phyloP scores from a whole-genome alignment of 2,888 invertebrate genomes.

The Camptogramma bilineatum region DNA sequence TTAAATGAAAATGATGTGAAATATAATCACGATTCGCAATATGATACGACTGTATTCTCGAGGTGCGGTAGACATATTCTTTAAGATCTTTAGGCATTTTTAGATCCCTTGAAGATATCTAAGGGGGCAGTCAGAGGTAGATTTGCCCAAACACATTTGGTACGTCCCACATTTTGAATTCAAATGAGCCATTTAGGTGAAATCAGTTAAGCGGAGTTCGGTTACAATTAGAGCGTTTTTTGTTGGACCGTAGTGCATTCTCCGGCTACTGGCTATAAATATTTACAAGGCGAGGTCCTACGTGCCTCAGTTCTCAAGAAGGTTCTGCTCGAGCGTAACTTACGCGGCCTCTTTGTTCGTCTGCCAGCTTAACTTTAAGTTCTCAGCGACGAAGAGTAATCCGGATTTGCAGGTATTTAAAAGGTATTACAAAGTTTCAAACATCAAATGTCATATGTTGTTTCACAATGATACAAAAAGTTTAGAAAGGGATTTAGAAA shows the following conservation, averaged over 20 bases:
- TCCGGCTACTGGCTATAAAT: constrained; percentile 53
- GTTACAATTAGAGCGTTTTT: constrained; percentile 23
- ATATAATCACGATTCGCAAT: too few species aligned
- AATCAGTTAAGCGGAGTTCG: constrained; percentile 4
- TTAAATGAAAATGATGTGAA: constrained; percentile 5
- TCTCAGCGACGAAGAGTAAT: constrained; percentile 44
- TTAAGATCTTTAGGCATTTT: too few species aligned
- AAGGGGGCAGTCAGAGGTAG: too few species aligned
- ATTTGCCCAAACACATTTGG: background rate
- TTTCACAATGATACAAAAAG: constrained; percentile 3
- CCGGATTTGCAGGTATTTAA: constrained; percentile 49
- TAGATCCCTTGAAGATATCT: too few species aligned
- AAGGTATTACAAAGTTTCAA: constrained; percentile 37
- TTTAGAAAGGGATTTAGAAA: constrained; percentile 14
- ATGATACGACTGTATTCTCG: too few species aligned
- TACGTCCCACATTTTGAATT: too few species aligned
- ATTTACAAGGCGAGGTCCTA: constrained; percentile 61
- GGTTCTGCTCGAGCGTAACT: constrained; percentile 36
- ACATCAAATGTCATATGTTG: constrained; percentile 31
- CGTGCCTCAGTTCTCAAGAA: constrained; percentile 51
- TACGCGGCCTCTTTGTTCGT: constrained; percentile 47
- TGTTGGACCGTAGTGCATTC: constrained; percentile 16
- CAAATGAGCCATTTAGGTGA: background rate
- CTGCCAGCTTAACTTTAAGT: constrained; percentile 40
- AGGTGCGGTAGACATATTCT: too few species aligned